Evolutionary conservation across 64 coral and sea anemone species (phyloP), one percentile per base, ranked within the genome.

Genomic region (Trachythela sp.): DNA sequence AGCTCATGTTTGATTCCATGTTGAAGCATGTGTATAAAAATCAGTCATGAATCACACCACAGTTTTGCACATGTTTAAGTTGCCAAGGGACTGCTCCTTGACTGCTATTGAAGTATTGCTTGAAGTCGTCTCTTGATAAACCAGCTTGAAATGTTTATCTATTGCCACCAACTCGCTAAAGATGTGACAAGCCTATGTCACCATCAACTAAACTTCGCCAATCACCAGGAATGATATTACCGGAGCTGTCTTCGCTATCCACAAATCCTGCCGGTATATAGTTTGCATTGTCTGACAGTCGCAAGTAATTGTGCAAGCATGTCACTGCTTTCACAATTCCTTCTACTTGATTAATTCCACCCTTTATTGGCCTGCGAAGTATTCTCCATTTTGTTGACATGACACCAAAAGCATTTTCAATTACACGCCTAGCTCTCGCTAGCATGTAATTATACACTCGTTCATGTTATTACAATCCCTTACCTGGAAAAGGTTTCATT

Each of bases 251-350:
- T 49, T 85, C 42, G 48, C 32, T 48, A 24, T 85, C 84, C 31
- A 85, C 40, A 85, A 85, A 85, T 22, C 84, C 84, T 85, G 30
- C 41, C 8, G 37, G 84, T 41, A 24, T 85, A n/a, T 85, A 48
- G 40, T 33, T 85, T 27, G 41, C 32, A 85, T 85, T 85, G 40
- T 85, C 84, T 17, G 84, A 43, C 24, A 85, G 40, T n/a, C 40
- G 40, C 84, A 85, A 13, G 40, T 85, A 85, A 33, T 48, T 85
- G 32, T 85, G 84, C 84, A 85, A 50, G 26, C 84, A 85, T 52
- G 22, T 52, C 13, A 2, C 49, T 52, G 49, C 49, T 52, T 52
- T 52, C 13, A 20, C 1, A 52, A 52, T 52, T 2, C 22, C 22
- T 52, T 11, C 49, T 20, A 52, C 49, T 52, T 52, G 49, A 52